phyloP scores from a whole-genome alignment of 2,113 vertebrate genomes.

The Percina caprodes region DNA sequence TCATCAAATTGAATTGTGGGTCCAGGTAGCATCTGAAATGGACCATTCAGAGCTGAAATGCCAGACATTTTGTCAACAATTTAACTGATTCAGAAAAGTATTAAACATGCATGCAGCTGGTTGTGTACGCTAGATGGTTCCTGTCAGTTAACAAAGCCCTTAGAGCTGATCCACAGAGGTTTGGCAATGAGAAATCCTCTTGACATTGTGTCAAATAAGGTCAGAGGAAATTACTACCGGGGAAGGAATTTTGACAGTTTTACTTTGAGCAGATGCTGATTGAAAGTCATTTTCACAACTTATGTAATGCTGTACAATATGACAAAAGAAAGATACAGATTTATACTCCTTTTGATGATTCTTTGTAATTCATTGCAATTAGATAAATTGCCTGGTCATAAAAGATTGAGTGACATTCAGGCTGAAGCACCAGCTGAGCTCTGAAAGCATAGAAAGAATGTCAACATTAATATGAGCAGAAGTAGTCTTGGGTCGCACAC shows the following conservation, averaged over 20 bases:
- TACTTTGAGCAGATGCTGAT: conserved; percentile 26
- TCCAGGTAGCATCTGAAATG: conserved; percentile 35
- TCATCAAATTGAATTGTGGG: not conserved
- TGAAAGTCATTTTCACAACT: conserved; percentile 14
- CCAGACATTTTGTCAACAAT: not conserved
- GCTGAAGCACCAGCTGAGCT: conserved; percentile 52
- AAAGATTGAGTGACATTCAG: conserved; percentile 19
- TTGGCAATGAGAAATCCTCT: conserved; percentile 35
- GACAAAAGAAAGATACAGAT: conserved; percentile 17
- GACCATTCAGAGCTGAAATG: not conserved
- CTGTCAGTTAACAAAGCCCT: conserved; percentile 21
- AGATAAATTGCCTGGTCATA: conserved; percentile 30
- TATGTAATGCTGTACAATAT: conserved; percentile 2
- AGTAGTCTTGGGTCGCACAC: not conserved
- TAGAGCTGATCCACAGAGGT: conserved; percentile 17
- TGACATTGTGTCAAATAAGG: conserved; percentile 49
- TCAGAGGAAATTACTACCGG: conserved; percentile 39
- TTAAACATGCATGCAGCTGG: conserved; percentile 6
- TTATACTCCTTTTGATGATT: conserved; percentile 37
- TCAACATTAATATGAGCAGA: conserved; percentile 27
- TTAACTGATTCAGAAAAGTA: not conserved
- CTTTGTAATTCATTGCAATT: conserved; percentile 41
- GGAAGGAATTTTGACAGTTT: conserved; percentile 14
- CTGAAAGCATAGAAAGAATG: conserved; percentile 24
- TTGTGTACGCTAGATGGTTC: conserved; percentile 7